Percentiles rank a stretch among this genome's conserved stretches.
phyloP scores from a whole-genome alignment of 1,140 invertebrate species.

The Lethocerus indicus region DNA sequence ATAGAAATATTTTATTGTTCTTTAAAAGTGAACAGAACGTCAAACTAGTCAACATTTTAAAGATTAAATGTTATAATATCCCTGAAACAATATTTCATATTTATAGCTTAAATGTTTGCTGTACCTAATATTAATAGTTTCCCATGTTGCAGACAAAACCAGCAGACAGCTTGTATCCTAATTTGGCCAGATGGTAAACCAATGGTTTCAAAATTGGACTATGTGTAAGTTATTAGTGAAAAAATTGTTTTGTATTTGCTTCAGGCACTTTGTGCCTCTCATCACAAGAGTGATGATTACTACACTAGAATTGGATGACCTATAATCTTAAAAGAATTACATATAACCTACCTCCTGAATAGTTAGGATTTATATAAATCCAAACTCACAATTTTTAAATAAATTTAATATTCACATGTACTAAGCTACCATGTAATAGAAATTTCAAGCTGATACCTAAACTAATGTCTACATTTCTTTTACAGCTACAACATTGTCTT shows the following conservation, averaged over 20 bases:
- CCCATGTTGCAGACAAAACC: conserved; percentile 26
- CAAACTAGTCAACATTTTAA: conserved; percentile 6
- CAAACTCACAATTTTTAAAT: too few relatives aligned
- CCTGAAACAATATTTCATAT: background rate
- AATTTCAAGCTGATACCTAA: too few relatives aligned
- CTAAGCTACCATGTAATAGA: background rate
- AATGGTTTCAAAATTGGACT: conserved; percentile 11
- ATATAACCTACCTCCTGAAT: too few relatives aligned
- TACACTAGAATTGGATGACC: too few relatives aligned
- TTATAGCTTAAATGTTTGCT: background rate
- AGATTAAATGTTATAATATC: background rate
- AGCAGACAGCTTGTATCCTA: conserved; percentile 21
- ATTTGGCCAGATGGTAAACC: conserved; percentile 12
- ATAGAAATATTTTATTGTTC: background rate
- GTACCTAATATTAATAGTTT: conserved; percentile 19
- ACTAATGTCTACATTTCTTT: too few relatives aligned
- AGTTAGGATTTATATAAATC: too few relatives aligned
- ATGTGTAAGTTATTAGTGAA: conserved; percentile 14
- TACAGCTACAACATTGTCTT: conserved; percentile 76
- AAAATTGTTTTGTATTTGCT: conserved; percentile 9
- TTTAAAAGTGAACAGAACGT: background rate
- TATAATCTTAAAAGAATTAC: too few relatives aligned
- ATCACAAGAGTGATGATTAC: too few relatives aligned
- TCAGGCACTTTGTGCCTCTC: background rate
- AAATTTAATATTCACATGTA: too few relatives aligned